These are phyloP conservation scores for Tapera naevia DNA, from an alignment of 2,797 vertebrate species.

Conservation along the genomic window DNA sequence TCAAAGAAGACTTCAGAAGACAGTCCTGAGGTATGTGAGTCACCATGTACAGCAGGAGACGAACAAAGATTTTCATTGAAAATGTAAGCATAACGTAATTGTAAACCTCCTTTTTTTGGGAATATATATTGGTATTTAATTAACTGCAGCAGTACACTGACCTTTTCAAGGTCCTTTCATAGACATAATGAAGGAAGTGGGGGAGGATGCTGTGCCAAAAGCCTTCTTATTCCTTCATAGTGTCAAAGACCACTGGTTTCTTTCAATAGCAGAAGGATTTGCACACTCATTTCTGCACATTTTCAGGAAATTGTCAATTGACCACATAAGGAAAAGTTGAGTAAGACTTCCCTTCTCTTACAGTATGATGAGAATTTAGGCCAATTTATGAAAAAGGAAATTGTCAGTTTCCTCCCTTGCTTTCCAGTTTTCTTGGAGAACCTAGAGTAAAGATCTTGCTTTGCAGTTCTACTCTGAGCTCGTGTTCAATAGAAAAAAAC, in stretches of 20 bases:
- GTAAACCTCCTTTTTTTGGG: neutral
- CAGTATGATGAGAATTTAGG: neutral
- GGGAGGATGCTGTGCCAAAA: neutral
- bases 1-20: neutral
- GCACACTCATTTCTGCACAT: neutral
- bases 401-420: neutral
- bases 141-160: neutral
- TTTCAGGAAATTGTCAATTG: neutral
- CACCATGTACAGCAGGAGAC: neutral
- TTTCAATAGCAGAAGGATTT: neutral
- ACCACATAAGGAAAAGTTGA: neutral
- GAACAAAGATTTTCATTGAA: neutral
- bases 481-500: neutral
- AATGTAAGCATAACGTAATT: neutral
- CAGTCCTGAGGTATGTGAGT: neutral
- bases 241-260: neutral
- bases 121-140: neutral
- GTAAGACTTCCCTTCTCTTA: neutral
- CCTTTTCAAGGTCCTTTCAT: neutral
- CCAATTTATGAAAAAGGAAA: neutral
- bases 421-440: neutral
- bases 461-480: neutral
- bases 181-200: neutral
- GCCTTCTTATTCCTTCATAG: neutral
- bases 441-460: neutral